Evolutionary conservation across 1,140 invertebrate species (phyloP), one percentile per base, ranked within the genome.

Genomic region (Berghia stephanieae): DNA sequence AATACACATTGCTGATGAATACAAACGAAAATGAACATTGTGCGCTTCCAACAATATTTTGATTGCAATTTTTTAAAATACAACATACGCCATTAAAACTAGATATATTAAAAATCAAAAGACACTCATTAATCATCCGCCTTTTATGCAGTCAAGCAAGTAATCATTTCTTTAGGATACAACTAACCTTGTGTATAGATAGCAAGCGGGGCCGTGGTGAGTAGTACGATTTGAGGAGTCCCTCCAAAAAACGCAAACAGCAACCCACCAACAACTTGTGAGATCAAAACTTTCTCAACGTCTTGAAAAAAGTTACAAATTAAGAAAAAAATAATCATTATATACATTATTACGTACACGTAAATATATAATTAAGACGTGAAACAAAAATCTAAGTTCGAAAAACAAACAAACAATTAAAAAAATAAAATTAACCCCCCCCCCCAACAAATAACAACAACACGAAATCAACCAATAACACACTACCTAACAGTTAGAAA

Each of bases 131-230:
- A n/a, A n/a, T n/a, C n/a, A 49, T 49, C 27, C 60, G 27, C 13
- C 13, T 31, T 21, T 27, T 27, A 16, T 66, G 10, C 27, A 16
- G 27, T 66, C 10, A 21, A 66, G 18, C 60, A 66, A n/a, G 13
- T 27, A 40, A 6, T 42, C 34, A 18, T n/a, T 57, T n/a, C n/a
- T 57, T 16, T 31, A 42, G 27, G 24, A 21, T 3, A 66, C n/a
- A 63, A 86, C 87, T 88, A 88, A 92, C 92, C 92, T 90, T 93
- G 93, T 69, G 92, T 93, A 84, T 93, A 93, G 69, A 93, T 89
- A 79, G 92, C 92, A 70, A 93, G 84, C 1, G 93, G 93, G 10
- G 93, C 93, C 36, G 93, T 93, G 52, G 93, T 93, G 68, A 93
- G 88, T 21, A 93, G 86, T 46, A 93, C 92, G 34, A 93, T 92